These are phyloP conservation scores for Cartodere bifasciata DNA, from an alignment of 2,888 invertebrate species.

Conservation along the genomic window DNA sequence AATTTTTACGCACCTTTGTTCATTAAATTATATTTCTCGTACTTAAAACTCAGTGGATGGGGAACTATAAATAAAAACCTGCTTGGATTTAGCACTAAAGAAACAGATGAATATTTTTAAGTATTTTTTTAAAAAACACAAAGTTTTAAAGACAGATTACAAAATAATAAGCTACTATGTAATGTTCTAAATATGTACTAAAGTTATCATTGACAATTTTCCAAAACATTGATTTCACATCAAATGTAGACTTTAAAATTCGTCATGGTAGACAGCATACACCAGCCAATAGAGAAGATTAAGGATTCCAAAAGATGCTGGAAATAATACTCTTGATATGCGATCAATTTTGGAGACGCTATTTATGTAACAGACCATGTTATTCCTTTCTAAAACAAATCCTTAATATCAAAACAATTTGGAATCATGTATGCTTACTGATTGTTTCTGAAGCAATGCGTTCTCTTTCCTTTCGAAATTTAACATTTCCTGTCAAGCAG, in stretches of 20 bases:
- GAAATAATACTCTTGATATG: constrained; percentile 69
- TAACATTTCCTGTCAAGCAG: constrained; percentile 67
- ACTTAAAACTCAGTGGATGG: too few relatives aligned
- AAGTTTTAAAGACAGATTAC: too few relatives aligned
- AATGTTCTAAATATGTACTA: too few relatives aligned
- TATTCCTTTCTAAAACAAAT: constrained; percentile 17
- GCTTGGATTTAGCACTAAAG: too few relatives aligned
- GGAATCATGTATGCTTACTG: background rate
- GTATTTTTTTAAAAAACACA: too few relatives aligned
- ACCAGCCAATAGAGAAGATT: constrained; percentile 85
- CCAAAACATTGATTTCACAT: too few relatives aligned
- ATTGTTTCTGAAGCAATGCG: constrained; percentile 51
- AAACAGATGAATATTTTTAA: too few relatives aligned
- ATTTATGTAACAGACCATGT: constrained; percentile 56
- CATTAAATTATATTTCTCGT: too few relatives aligned
- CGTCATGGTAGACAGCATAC: constrained; percentile 66
- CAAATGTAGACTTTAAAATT: constrained; percentile 64
- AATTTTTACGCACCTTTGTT: too few relatives aligned
- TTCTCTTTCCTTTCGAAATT: constrained; percentile 59
- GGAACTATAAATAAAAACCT: too few relatives aligned
- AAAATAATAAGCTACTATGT: too few relatives aligned
- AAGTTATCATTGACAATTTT: too few relatives aligned
- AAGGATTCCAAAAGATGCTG: constrained; percentile 72
- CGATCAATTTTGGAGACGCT: constrained; percentile 79
- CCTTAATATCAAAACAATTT: constrained; percentile 7